Evolutionary conservation across 2,113 vertebrate genomes (phyloP).

Genomic region (Corythaixoides concolor): DNA sequence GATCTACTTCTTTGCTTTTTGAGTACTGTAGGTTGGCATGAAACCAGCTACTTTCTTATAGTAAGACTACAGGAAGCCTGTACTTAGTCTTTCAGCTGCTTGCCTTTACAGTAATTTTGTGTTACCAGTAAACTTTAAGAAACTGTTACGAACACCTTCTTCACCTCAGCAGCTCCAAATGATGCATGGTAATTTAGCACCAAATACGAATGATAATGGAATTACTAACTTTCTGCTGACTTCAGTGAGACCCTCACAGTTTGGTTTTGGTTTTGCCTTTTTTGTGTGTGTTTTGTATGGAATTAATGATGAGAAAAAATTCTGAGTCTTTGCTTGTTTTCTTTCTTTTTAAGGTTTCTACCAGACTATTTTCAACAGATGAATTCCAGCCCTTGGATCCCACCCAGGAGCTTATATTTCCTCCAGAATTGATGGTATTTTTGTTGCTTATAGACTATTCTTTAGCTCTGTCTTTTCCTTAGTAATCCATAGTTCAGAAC

Average conservation of each 20-base stretch:
- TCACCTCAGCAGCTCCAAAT: background rate
- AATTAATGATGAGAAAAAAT: background rate
- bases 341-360: conserved; percentile 22
- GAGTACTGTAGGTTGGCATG: background rate
- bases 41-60: background rate
- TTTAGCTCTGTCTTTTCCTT: background rate
- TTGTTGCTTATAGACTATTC: background rate
- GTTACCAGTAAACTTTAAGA: background rate
- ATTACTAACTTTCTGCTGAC: background rate
- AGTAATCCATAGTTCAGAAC: background rate
- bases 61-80: background rate
- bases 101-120: background rate
- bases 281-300: background rate
- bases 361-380: conserved; percentile 69
- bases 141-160: background rate
- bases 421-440: conserved; percentile 80
- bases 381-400: conserved; percentile 79
- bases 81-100: background rate
- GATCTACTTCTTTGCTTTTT: background rate
- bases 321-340: background rate
- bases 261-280: background rate
- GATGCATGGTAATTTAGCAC: background rate
- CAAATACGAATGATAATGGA: background rate
- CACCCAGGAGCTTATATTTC: conserved; percentile 86
- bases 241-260: background rate